Conservation (phyloP, 2,113 vertebrate genomes). For the Corvus hawaiiensis region DNA sequence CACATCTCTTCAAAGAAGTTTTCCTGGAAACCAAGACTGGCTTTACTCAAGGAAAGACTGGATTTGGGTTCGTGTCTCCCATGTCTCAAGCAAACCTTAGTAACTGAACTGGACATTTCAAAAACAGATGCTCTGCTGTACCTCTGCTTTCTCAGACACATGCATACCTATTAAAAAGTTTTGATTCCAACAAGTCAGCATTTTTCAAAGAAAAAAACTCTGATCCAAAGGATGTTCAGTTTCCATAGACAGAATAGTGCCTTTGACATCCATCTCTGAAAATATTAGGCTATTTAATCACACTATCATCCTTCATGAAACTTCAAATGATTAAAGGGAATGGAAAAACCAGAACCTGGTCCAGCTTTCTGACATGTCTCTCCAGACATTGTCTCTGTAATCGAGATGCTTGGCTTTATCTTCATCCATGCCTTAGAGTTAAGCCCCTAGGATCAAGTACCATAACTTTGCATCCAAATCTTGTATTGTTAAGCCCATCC, state of each 20-base stretch:
- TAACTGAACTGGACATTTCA: neutral
- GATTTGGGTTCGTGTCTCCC: neutral
- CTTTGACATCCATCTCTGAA: neutral
- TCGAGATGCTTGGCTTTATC: rapidly evolving
- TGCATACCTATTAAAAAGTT: neutral
- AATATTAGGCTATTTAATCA: neutral
- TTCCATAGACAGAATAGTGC: neutral
- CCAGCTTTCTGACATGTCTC: neutral
- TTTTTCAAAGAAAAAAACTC: neutral
- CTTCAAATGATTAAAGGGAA: neutral
- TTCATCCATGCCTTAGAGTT: neutral
- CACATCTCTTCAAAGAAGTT: neutral
- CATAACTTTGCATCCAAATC: neutral
- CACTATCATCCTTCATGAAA: neutral
- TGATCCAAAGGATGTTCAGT: neutral
- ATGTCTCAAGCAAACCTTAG: neutral
- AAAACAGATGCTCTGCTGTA: neutral
- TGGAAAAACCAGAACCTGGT: neutral
- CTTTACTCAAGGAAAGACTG: neutral
- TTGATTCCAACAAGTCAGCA: neutral
- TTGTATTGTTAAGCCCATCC: neutral
- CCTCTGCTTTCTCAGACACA: neutral
- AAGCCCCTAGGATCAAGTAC: neutral
- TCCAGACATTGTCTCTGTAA: neutral
- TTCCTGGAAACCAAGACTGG: neutral